Evolutionary conservation across 2,113 vertebrate species (phyloP), one percentile per base, ranked within the genome.

Genomic region (Martes martes): DNA sequence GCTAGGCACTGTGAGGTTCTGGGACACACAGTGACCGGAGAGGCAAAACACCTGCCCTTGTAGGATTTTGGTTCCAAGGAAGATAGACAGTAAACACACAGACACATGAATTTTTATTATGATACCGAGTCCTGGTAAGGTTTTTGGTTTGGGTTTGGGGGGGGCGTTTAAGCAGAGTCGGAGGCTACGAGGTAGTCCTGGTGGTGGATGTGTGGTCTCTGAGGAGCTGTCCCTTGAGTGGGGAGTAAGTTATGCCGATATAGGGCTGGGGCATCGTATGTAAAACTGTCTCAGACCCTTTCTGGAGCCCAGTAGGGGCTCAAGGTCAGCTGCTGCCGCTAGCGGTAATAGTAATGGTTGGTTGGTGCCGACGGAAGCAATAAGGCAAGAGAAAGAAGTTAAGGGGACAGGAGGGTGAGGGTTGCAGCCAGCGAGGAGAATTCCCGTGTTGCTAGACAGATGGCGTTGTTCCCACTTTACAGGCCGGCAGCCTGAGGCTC

Each of bases 261-360:
- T 1, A 11, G 76, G 67, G 57, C 6, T 0, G n/a, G 57, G 55
- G 73, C 14, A 18, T 13, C 15, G 6, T 1, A 18, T 57, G 0
- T 14, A 1, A 18, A 57, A 21, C 33, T 11, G 73, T 39, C 63
- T 18, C 80, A 7, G 18, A 13, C 45, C 55, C 73, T 59, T 57
- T 42, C 65, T 6, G 61, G 78, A 39, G 24, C 59, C 21, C 23
- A 19, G 69, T 4, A 52, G 85, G 84, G 79, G 61, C 61, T 67
- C 39, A 23, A 23, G n/a, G 31, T 36, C 0, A 4, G 57, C 73
- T 74, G 61, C 26, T 50, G 69, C 1, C 3, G 0, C 26, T 36
- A 1, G 33, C 4, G 6, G 6, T 4, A 10, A 8, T 0, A 16
- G 18, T 3, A 3, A 28, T 3, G 2, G 82, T 1, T 19, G 65